phyloP scores from a whole-genome alignment of 2,888 invertebrate species.

The Temnothorax ravouxi region DNA sequence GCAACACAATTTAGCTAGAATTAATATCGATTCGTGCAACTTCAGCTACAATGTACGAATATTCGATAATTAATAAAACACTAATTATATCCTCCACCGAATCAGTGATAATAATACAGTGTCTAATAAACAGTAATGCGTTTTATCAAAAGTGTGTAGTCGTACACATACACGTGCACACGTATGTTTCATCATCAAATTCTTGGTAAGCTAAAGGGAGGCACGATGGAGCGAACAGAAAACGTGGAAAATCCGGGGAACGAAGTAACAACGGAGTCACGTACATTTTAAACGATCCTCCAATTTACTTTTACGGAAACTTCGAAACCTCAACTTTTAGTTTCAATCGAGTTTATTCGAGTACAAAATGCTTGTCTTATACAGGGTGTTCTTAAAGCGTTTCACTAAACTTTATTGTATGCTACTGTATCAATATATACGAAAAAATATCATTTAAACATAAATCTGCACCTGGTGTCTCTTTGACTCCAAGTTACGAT shows the following conservation, averaged over 20 bases:
- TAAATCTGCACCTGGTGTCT: neutral
- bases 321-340: constrained; percentile 26
- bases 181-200: constrained; percentile 13
- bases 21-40: constrained; percentile 39
- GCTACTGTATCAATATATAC: neutral
- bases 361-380: neutral
- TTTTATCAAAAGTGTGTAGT: constrained; percentile 11
- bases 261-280: constrained; percentile 48
- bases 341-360: constrained; percentile 35
- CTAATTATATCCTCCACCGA: constrained; percentile 13
- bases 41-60: neutral
- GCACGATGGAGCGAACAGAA: neutral
- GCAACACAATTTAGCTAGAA: constrained; percentile 31
- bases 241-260: constrained; percentile 36
- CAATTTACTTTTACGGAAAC: constrained; percentile 48
- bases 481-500: neutral
- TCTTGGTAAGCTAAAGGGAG: neutral
- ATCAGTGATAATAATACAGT: neutral
- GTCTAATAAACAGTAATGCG: constrained; percentile 9
- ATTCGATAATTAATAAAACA: constrained; percentile 46
- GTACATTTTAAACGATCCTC: constrained; percentile 47
- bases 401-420: neutral
- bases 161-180: neutral
- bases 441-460: neutral
- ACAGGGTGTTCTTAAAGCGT: neutral